Evolutionary conservation across 2,113 vertebrate genomes (phyloP).

Genomic region (Romanogobio albipinnatus): DNA sequence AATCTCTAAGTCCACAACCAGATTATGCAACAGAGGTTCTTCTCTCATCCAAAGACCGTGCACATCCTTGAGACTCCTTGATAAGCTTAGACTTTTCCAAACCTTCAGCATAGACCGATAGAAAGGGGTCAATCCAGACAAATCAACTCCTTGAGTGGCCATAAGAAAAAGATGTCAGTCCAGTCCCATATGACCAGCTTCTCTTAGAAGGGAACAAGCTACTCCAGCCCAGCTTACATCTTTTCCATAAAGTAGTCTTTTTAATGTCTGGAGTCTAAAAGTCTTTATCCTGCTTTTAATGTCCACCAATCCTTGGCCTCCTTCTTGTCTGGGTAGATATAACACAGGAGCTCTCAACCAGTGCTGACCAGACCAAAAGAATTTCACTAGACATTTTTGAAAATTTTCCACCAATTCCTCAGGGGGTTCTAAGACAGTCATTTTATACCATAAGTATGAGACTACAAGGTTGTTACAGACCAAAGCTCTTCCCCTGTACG

Average conservation of each 20-base stretch:
- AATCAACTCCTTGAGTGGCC: not conserved
- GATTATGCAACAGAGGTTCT: not conserved
- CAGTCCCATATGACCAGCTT: not conserved
- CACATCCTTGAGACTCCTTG: not conserved
- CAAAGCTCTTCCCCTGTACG: not conserved
- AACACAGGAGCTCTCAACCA: not conserved
- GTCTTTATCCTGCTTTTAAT: not conserved
- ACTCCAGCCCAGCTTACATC: slow-evolving; percentile 4
- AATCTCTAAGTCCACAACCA: not conserved
- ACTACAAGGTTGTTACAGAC: not conserved
- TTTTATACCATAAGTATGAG: not conserved
- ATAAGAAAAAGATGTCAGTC: not conserved
- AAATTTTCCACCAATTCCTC: not conserved
- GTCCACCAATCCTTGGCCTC: not conserved
- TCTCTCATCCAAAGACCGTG: not conserved
- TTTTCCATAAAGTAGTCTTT: not conserved
- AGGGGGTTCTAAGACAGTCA: not conserved
- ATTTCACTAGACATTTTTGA: not conserved
- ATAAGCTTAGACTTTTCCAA: not conserved
- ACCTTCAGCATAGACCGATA: not conserved
- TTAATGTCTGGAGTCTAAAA: not conserved
- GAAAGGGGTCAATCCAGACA: not conserved
- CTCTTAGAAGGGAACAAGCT: not conserved
- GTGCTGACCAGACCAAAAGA: not conserved
- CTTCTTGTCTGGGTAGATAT: not conserved